These are phyloP conservation scores for Neomonachus schauinslandi DNA, from an alignment of 2,113 vertebrate genomes.

Conservation along the genomic window DNA sequence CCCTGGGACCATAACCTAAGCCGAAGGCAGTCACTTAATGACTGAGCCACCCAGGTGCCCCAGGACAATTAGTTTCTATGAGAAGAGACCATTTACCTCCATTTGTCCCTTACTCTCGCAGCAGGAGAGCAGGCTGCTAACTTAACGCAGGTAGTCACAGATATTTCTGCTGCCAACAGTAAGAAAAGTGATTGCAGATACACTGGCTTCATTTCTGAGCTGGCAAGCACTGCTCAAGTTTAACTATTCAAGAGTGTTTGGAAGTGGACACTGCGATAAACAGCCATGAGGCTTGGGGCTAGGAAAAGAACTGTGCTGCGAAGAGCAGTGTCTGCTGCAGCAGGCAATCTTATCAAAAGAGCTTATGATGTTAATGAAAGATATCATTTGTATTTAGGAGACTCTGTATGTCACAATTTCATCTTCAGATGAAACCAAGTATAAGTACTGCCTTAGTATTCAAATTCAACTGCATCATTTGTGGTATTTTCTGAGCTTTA, in stretches of 20 bases:
- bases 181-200: constrained; percentile 66
- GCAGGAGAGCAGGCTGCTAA: not conserved
- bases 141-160: not conserved
- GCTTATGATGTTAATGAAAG: constrained; percentile 15
- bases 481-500: not conserved
- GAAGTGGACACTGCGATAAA: constrained; percentile 59
- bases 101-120: not conserved
- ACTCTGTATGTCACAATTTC: not conserved
- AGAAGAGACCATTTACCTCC: not conserved
- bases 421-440: constrained; percentile 22
- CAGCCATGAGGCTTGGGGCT: constrained; percentile 37
- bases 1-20: too few species aligned
- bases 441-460: not conserved
- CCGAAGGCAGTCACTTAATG: too few species aligned
- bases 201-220: constrained; percentile 55
- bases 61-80: not conserved
- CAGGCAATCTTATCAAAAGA: not conserved
- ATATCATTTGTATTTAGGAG: not conserved
- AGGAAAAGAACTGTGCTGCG: constrained; percentile 20
- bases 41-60: too few species aligned
- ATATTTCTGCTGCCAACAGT: constrained; percentile 2
- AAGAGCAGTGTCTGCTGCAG: not conserved
- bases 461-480: not conserved
- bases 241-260: constrained; percentile 61
- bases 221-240: constrained; percentile 8